Percentiles rank a stretch among this genome's conserved stretches.
These are phyloP conservation scores for Ferrisia virgata DNA, from an alignment of 2,888 invertebrate genomes.

Conservation along the genomic window DNA sequence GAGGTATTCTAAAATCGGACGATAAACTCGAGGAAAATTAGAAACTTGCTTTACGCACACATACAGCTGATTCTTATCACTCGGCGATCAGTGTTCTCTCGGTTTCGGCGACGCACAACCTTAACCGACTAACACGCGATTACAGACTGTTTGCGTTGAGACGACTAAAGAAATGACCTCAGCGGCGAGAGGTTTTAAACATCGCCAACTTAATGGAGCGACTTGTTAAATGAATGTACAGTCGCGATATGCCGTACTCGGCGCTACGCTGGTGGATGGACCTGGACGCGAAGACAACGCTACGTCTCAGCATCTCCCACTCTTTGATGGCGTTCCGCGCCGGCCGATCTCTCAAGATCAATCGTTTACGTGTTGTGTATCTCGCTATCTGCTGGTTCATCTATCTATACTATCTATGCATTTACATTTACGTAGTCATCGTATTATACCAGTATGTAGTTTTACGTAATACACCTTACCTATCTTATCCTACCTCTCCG, in stretches of 20 bases:
- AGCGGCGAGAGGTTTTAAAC: conserved; percentile 18
- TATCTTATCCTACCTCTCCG: not conserved
- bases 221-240: not conserved
- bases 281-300: not conserved
- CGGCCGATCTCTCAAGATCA: conserved; percentile 9
- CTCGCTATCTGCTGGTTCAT: too few relatives aligned
- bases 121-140: conserved; percentile 30
- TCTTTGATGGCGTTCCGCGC: not conserved
- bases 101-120: conserved; percentile 25
- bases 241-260: not conserved
- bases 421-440: too few relatives aligned
- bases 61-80: conserved; percentile 28
- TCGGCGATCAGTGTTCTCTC: conserved; percentile 15
- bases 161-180: conserved; percentile 31
- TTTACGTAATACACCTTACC: not conserved
- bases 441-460: too few relatives aligned
- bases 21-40: not conserved
- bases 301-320: not conserved
- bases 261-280: not conserved
- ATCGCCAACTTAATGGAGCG: conserved; percentile 12
- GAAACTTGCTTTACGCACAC: not conserved
- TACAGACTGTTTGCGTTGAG: conserved; percentile 13
- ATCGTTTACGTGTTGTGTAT: not conserved
- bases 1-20: not conserved
- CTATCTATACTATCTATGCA: too few relatives aligned